Conservation (phyloP, 2,797 vertebrate genomes). For the Trichosurus vulpecula region DNA sequence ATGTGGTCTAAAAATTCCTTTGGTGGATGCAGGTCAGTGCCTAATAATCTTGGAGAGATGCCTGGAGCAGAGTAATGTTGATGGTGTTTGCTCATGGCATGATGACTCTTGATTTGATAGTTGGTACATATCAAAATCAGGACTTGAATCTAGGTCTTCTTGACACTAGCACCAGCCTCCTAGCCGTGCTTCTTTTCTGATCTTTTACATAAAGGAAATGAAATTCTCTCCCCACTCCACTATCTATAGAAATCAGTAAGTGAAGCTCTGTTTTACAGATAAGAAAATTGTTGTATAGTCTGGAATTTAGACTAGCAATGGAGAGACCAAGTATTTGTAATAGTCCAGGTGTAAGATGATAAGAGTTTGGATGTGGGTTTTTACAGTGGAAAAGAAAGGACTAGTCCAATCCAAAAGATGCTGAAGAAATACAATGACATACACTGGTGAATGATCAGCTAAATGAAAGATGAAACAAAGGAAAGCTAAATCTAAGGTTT, state of each 20-base stretch:
- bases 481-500: neutral
- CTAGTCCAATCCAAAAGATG: neutral
- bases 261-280: constrained; percentile 10
- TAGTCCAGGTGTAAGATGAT: neutral
- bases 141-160: neutral
- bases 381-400: neutral
- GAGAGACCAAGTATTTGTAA: neutral
- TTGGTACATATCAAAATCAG: neutral
- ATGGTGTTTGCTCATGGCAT: neutral
- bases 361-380: neutral
- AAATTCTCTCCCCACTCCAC: neutral
- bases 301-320: constrained; percentile 6
- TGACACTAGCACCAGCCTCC: neutral
- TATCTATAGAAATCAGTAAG: too few species aligned
- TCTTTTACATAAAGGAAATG: neutral
- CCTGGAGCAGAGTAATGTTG: neutral
- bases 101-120: neutral
- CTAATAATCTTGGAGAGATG: too few species aligned
- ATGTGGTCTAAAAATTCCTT: neutral
- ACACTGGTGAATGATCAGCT: neutral
- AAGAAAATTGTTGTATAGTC: constrained; percentile 15
- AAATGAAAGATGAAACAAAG: neutral
- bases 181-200: constrained; percentile 6
- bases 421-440: constrained; percentile 8
- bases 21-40: neutral